Evolutionary conservation across 2,888 invertebrate genomes (phyloP), one percentile per base, ranked within the genome.

Genomic region (Lapara coniferarum): DNA sequence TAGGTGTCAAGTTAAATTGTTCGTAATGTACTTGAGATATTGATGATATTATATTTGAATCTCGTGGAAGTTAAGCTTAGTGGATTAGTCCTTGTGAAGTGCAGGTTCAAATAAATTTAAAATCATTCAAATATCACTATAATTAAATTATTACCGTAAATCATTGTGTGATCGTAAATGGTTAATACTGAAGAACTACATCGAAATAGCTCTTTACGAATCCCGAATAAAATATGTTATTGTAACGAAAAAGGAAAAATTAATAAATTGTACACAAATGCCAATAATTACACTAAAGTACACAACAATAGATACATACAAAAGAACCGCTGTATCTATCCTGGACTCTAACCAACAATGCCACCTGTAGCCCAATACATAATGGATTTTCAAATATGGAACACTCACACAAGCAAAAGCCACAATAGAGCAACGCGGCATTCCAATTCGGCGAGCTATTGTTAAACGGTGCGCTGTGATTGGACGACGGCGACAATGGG

Each of bases 381-480:
- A 59, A 66, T 14, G 63, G 44, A 72, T 67, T 69, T 73, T 72
- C 72, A 72, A 73, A 76, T 75, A 70, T 72, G 77, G 78, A 80
- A 67, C 66, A 72, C 78, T 75, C 74, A 56, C 74, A 77, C 77
- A 76, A 80, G 75, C 74, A 78, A 85, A 66, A 46, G 66, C 66
- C 80, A 92, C 93, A 92, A 93, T 93, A 92, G 92, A 89, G 77
- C 82, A 81, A 84, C 83, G 83, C 81, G 77, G 86, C 86, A 88
- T 90, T 89, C 89, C 92, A 90, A 91, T 92, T 91, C 91, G 91
- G 90, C 86, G 88, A 84, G 91, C 91, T 93, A 93, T 93, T 93
- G 93, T 93, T 91, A 87, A 86, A 85, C 77, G 77, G 79, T 57
- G 81, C 80, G 79, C 79, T 77, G 81, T 83, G 85, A 92, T 93